A percentile compares a stretch with the other conserved stretches of the same genome.
phyloP scores from a whole-genome alignment of 2,888 invertebrate genomes.

The Sturmia bella region DNA sequence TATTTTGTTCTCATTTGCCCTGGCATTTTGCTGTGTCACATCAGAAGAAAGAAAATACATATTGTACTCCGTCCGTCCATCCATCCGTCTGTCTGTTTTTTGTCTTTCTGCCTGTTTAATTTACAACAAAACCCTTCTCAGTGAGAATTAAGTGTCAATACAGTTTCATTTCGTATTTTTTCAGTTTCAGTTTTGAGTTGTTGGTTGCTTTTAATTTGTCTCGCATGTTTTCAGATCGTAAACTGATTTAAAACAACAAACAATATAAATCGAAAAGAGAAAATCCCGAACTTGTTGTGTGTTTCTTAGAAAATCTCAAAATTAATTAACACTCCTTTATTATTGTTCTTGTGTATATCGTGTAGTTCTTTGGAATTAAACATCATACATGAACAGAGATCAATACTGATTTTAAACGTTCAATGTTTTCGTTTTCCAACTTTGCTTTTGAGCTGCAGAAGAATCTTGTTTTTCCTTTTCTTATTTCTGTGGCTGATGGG shows the following conservation, averaged over 20 bases:
- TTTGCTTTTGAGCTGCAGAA: constrained; percentile 3
- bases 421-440: constrained; percentile 26
- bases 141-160: constrained; percentile 62
- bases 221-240: constrained; percentile 63
- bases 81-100: constrained; percentile 7
- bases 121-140: constrained; percentile 63
- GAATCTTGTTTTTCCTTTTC: constrained; percentile 12
- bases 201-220: constrained; percentile 51
- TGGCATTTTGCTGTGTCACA: constrained; percentile 55
- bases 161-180: constrained; percentile 30
- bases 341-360: constrained; percentile 36
- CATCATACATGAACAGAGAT: constrained; percentile 50
- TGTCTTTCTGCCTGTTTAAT: constrained; percentile 27
- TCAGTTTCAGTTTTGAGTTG: too few relatives aligned
- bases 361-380: constrained; percentile 62
- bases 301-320: constrained; percentile 61
- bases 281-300: constrained; percentile 55
- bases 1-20: constrained; percentile 6
- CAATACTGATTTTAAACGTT: constrained; percentile 41
- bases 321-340: constrained; percentile 69
- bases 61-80: constrained; percentile 15
- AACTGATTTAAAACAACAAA: constrained; percentile 53
- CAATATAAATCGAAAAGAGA: constrained; percentile 15
- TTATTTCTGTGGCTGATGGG: constrained; percentile 47
- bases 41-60: constrained; percentile 18